Percentiles rank a stretch among this genome's conserved stretches.
phyloP scores from a whole-genome alignment of 2,113 vertebrate genomes.

The Leptodactylus fuscus region DNA sequence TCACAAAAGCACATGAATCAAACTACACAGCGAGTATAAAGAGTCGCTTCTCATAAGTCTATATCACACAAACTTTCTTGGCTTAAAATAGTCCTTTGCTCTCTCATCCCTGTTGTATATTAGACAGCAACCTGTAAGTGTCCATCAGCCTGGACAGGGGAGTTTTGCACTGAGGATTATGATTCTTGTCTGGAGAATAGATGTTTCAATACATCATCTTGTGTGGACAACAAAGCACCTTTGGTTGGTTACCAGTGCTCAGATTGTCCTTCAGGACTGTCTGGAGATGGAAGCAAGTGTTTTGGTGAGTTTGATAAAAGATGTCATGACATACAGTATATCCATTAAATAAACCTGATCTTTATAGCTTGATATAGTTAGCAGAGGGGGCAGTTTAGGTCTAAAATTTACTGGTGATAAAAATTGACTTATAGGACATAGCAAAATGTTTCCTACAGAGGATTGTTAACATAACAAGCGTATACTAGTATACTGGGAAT shows the following conservation, averaged over 20 bases:
- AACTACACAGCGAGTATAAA: too few relatives aligned
- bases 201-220: conserved; percentile 47
- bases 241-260: neutral
- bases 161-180: conserved; percentile 44
- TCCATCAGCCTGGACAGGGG: conserved; percentile 13
- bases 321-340: neutral
- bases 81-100: neutral
- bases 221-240: conserved; percentile 42
- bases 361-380: too few relatives aligned
- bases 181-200: conserved; percentile 34
- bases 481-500: too few relatives aligned
- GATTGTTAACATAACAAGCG: too few relatives aligned
- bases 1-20: too few relatives aligned
- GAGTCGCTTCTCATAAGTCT: too few relatives aligned
- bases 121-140: conserved; percentile 26
- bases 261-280: conserved; percentile 20
- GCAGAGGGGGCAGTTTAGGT: too few relatives aligned
- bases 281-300: conserved; percentile 48
- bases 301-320: conserved; percentile 6
- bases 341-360: too few relatives aligned
- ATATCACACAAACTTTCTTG: too few relatives aligned
- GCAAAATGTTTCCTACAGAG: too few relatives aligned
- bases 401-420: too few relatives aligned
- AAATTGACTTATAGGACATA: too few relatives aligned
- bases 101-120: neutral